phyloP scores from a whole-genome alignment of 2,113 vertebrate genomes.

The Corvus cornix region DNA sequence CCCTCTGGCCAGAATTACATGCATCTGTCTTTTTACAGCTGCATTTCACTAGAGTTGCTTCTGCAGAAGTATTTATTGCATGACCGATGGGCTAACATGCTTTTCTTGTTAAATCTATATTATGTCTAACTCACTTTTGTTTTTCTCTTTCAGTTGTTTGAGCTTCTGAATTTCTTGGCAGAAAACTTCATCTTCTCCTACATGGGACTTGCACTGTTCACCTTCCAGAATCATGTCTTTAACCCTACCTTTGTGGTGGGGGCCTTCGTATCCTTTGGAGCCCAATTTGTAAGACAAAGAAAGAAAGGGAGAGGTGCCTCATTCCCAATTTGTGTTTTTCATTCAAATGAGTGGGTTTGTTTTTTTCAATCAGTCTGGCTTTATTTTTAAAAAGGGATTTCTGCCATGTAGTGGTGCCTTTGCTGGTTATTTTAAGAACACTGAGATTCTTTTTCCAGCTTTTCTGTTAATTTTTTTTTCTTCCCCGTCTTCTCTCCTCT shows the following conservation, averaged over 20 bases:
- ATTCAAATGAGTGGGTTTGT: not conserved
- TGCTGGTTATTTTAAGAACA: not conserved
- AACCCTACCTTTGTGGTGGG: constrained; percentile 92
- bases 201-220: constrained; percentile 97
- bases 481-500: not conserved
- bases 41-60: not conserved
- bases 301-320: not conserved
- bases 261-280: constrained; percentile 92
- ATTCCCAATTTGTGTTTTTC: not conserved
- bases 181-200: constrained; percentile 99
- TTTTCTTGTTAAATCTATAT: not conserved
- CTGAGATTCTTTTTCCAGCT: not conserved
- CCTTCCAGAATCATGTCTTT: constrained; percentile 95
- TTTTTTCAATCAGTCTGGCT: not conserved
- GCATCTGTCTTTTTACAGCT: not conserved
- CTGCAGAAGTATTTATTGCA: not conserved
- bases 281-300: not conserved
- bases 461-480: not conserved
- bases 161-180: constrained; percentile 96
- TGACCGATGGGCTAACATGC: not conserved
- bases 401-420: not conserved
- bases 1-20: not conserved
- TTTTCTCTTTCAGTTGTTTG: constrained; percentile 87
- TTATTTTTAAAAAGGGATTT: constrained; percentile 14
- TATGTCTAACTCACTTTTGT: not conserved